Evolutionary conservation across 2,888 invertebrate species (phyloP), one percentile per base, ranked within the genome.

Genomic region (Acronicta psi): DNA sequence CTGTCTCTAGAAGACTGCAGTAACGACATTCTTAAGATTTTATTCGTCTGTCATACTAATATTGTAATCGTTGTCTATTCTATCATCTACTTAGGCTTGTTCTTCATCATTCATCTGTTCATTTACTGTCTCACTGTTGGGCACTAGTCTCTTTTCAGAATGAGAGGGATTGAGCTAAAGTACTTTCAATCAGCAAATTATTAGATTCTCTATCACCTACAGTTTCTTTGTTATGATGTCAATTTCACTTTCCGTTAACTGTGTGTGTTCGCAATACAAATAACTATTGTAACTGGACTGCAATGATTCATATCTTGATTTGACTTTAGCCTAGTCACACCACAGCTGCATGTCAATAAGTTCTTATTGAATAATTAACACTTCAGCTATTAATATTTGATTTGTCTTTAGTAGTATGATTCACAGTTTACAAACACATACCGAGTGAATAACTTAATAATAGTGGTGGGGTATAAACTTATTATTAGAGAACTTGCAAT

Each of bases 291-390:
- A 47, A 34, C 37, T 38, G 0, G 10, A 29, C 10, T n/a, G 17
- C 13, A 40, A 18, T 5, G 14, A 44, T 36, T 11, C 25, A 29
- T 38, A 44, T 59, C 47, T 17, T 17, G 25, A 40, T 43, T 25
- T 34, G n/a, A 38, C 8, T 16, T 6, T 13, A 25, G 47, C 18
- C 66, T 66, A 66, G 67, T 66, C 66, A 61, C 46, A 38, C 37
- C 9, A 13, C 66, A 61, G 66, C 59, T 61, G 60, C 57, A 25
- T 10, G 25, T 25, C 11, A 18, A 2, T 34, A 1, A 13, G n/a
- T 34, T 34, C n/a, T 34, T 1, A 34, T 34, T 34, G 34, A n/a
- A 13, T 34, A 34, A 34, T 34, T 34, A n/a, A 34, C 34, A n/a
- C 34, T 34, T 34, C 1, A 34, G 7, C n/a, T 34, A n/a, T n/a